Conservation (phyloP, 1,140 invertebrate genomes). For the Bombus confusus region DNA sequence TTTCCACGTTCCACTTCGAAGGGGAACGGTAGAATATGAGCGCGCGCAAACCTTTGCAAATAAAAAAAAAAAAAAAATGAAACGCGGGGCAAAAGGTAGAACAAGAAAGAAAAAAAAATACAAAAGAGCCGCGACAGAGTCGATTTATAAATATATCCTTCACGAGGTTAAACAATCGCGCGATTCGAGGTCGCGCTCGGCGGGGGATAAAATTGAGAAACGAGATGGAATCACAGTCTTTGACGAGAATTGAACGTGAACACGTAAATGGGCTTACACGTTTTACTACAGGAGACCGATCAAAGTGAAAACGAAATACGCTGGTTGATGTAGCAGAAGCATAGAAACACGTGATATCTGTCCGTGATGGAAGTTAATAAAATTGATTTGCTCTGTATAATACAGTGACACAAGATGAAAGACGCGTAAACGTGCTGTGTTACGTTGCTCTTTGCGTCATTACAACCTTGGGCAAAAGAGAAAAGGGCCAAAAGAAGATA, state of each 20-base stretch:
- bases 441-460: not conserved
- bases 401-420: not conserved
- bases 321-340: constrained; percentile 8
- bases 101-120: too few species aligned
- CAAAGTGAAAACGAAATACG: constrained; percentile 30
- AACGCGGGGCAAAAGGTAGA: not conserved
- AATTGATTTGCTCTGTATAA: constrained; percentile 9
- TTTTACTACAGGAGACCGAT: constrained; percentile 30
- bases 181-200: not conserved
- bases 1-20: not conserved
- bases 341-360: not conserved
- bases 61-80: not conserved
- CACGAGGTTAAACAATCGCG: constrained; percentile 9
- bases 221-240: not conserved
- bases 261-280: constrained; percentile 16
- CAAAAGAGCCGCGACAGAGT: too few species aligned
- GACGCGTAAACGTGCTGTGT: not conserved
- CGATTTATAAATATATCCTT: constrained; percentile 34
- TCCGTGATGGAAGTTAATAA: constrained; percentile 7
- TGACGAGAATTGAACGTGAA: constrained; percentile 19
- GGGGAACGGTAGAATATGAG: not conserved
- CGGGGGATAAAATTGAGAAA: not conserved
- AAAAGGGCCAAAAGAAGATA: not conserved
- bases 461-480: not conserved
- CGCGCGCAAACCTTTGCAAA: not conserved